A percentile compares a stretch with the other conserved stretches of the same genome.
Evolutionary conservation across 2,888 invertebrate genomes (phyloP).

Genomic region (Crematogaster levior): DNA sequence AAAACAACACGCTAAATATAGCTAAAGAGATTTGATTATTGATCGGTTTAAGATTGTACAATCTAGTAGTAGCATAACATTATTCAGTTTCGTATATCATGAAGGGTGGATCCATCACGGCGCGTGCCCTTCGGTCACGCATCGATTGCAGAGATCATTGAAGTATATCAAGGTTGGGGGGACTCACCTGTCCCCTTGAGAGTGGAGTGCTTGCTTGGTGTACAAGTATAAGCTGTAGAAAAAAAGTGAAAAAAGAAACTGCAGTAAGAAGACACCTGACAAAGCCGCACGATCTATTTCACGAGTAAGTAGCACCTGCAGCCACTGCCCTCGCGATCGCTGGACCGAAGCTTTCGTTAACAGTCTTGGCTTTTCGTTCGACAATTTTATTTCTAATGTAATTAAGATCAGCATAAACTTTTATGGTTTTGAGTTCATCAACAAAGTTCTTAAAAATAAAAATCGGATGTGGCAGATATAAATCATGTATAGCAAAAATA

Average conservation of each 20-base stretch:
- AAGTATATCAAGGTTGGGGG: slow-evolving; percentile 61
- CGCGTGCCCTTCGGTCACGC: slow-evolving; percentile 59
- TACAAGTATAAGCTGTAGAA: slow-evolving; percentile 14
- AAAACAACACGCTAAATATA: background rate
- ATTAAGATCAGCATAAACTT: slow-evolving; percentile 7
- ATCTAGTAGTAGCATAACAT: slow-evolving; percentile 7
- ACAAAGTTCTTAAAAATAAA: background rate
- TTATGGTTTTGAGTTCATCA: background rate
- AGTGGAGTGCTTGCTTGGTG: slow-evolving; percentile 4
- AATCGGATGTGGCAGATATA: background rate
- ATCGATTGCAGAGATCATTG: slow-evolving; percentile 40
- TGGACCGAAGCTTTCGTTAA: slow-evolving; percentile 38
- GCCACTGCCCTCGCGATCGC: slow-evolving; percentile 25
- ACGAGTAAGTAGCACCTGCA: slow-evolving; percentile 49
- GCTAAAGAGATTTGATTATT: background rate
- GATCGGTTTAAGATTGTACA: slow-evolving; percentile 5
- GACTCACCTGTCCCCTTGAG: slow-evolving; percentile 67
- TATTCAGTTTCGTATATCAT: slow-evolving; percentile 12
- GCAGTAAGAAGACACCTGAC: slow-evolving; percentile 43
- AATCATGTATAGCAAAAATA: background rate
- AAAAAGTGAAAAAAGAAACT: slow-evolving; percentile 18
- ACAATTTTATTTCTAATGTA: background rate
- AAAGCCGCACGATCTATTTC: slow-evolving; percentile 48
- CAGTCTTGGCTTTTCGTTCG: background rate
- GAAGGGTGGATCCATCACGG: slow-evolving; percentile 29